Evolutionary conservation across 1,140 invertebrate species (phyloP), one percentile per base, ranked within the genome.

Genomic region (Pseudoatta argentina): DNA sequence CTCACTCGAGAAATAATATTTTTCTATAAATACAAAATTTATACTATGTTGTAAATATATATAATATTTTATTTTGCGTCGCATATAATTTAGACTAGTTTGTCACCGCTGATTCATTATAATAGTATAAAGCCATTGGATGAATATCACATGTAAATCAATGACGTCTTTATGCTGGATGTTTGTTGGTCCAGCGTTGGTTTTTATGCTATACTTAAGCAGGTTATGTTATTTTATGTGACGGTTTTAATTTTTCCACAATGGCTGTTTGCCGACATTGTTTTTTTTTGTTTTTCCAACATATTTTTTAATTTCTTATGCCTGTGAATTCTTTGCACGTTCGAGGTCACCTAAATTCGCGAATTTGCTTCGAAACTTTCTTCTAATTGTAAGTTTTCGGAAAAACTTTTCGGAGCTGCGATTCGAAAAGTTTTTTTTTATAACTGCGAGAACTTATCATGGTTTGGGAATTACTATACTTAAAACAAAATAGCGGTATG

Each of bases 291-390:
- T 73, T n/a, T 69, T 16, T 61, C 63, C 59, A 71, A 71, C 87
- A 81, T 72, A 59, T 89, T 89, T 89, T 66, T 89, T 73, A 64
- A 59, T 89, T 89, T 89, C 77, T 51, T 24, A 5, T 7, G 48
- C 30, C 77, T 67, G 34, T 27, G 18, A 6, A 90, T 69, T 53
- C 82, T 3, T 78, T 8, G 57, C 88, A 89, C 88, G 88, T 89
- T 82, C 64, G 81, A 87, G 88, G 77, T 87, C 81, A 86, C 72
- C 72, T 59, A 72, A 88, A 89, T 88, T 89, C 39, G 30, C 64
- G 48, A 78, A 61, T 63, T 64, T 27, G 55, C 27, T 55, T 69
- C 10, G 44, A 75, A 24, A 39, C 6, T 83, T 77, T 72, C 18
- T 66, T n/a, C 18, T 66, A 16, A 39, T 14, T 30, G 6, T 7